Base-by-base conservation (phyloP, 2,113 vertebrate species). In the Zapornia atra region DNA sequence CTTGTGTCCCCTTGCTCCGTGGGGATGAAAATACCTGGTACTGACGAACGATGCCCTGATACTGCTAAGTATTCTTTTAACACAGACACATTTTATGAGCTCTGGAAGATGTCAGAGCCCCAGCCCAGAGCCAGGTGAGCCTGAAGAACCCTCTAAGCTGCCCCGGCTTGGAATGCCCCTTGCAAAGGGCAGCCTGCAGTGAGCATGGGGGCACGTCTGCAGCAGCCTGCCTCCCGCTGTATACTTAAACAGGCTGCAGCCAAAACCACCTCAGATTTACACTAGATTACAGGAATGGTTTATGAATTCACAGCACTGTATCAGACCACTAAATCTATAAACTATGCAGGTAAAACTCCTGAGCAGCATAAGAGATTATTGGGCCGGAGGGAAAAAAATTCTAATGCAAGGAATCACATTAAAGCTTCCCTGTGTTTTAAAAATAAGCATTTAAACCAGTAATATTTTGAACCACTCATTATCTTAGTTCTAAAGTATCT, bases 121-220 rank as follows among this genome's bases (percentile, higher is more conserved):
- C 64, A 63, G 75, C 9, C 9, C 0, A 0, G n/a, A 29, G 31
- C 29, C 44, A 66, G 61, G 64, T 0, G 1, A 50, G n/a, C 34
- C 44, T 18, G 28, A 75, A 77, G 64, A 90, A 34, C 7, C 40
- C 44, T 18, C 10, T 0, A 0, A 84, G 60, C n/a, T 15, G 44
- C 44, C 21, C n/a, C n/a, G n/a, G n/a, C n/a, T n/a, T n/a, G n/a
- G n/a, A n/a, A n/a, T n/a, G n/a, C n/a, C n/a, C n/a, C n/a, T n/a
- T 4, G 54, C 46, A 33, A 54, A 82, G 28, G 10, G 50, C 68
- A 88, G 68, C 5, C 40, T 1, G 3, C 38, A 11, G 1, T 1
- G 19, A n/a, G 73, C 34, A 21, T 6, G 5, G 0, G 15, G 46
- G 40, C 48, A 61, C 0, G 0, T 29, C 70, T n/a, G 18, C 50